Evolutionary conservation across 2,888 invertebrate genomes (phyloP).

Genomic region (Anoncus sp.): DNA sequence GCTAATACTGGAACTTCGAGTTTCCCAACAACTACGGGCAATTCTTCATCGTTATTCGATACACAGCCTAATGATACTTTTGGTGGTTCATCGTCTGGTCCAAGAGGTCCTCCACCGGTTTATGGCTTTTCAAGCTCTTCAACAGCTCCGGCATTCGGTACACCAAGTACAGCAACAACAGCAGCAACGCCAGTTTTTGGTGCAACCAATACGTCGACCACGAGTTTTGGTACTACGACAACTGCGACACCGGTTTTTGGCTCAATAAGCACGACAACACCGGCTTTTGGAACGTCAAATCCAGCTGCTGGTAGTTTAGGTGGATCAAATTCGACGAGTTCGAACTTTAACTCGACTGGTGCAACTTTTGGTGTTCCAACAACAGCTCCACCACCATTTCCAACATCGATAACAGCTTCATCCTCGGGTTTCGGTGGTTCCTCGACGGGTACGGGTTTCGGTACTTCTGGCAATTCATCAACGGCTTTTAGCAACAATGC

Average conservation of each 20-base stretch:
- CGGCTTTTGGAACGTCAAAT: constrained; percentile 16
- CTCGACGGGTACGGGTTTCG: constrained; percentile 43
- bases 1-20: constrained; percentile 21
- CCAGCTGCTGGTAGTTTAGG: constrained; percentile 13
- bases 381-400: constrained; percentile 48
- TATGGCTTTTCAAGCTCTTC: constrained; percentile 30
- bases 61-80: background rate
- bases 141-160: constrained; percentile 58
- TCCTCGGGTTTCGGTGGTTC: constrained; percentile 63
- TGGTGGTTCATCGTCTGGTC: constrained; percentile 38
- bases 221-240: constrained; percentile 40
- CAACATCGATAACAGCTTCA: constrained; percentile 30
- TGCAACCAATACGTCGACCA: constrained; percentile 23
- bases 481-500: constrained; percentile 44
- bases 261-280: background rate
- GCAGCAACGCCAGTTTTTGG: constrained; percentile 62
- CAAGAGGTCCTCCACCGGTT: constrained; percentile 36
- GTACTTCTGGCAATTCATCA: constrained; percentile 37
- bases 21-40: constrained; percentile 51
- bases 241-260: constrained; percentile 32
- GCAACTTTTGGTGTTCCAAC: constrained; percentile 61
- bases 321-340: constrained; percentile 22
- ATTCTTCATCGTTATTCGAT: constrained; percentile 27
- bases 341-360: constrained; percentile 35
- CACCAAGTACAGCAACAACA: constrained; percentile 47